Conservation (phyloP, 2,797 vertebrate species). For the Halcyon smyrnensis region DNA sequence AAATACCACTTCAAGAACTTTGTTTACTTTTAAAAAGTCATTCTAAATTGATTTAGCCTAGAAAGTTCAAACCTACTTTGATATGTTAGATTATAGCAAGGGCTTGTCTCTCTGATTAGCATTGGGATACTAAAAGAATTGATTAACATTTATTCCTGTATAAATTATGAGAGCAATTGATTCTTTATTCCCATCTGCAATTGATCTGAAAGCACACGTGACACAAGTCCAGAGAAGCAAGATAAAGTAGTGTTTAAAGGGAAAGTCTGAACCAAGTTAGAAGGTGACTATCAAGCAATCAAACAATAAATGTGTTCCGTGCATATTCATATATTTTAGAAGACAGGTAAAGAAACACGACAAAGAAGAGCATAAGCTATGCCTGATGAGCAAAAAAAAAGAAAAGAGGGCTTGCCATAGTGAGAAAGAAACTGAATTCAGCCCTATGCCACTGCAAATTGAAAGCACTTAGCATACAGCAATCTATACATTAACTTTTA, state of each 20-base stretch:
- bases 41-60: slow-evolving; percentile 30
- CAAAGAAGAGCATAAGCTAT: background rate
- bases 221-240: background rate
- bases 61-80: slow-evolving; percentile 15
- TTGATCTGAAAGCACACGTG: background rate
- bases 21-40: slow-evolving; percentile 7
- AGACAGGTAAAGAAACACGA: background rate
- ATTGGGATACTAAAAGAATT: background rate
- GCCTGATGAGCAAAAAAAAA: background rate
- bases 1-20: background rate
- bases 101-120: background rate
- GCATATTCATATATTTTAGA: background rate
- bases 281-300: background rate
- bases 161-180: slow-evolving; percentile 27
- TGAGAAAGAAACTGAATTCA: background rate
- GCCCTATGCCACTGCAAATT: background rate
- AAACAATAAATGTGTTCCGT: background rate
- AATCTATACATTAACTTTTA: background rate
- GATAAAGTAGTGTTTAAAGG: background rate
- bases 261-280: background rate
- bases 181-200: background rate
- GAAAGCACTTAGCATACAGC: background rate
- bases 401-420: background rate
- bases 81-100: background rate
- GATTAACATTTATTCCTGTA: slow-evolving; percentile 31